Conservation (phyloP, 2,113 vertebrate genomes). For the Amphiprion ocellaris region DNA sequence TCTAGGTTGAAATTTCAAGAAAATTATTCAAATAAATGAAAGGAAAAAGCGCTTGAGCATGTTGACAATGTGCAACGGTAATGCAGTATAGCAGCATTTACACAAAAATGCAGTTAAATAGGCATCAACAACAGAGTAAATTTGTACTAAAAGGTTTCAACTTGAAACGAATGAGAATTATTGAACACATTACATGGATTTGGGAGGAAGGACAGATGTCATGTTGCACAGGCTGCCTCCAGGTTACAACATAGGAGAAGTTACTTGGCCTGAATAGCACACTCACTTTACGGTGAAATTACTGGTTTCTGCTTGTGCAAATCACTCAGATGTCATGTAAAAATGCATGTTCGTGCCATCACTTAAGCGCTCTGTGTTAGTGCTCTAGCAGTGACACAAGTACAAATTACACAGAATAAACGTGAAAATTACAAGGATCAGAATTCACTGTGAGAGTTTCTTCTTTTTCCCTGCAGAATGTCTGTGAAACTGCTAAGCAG, state of each 20-base stretch:
- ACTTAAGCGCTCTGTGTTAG: slow-evolving; percentile 1
- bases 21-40: too few species aligned
- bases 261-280: not conserved
- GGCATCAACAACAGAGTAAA: not conserved
- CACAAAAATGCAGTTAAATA: too few species aligned
- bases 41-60: too few species aligned
- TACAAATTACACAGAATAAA: slow-evolving; percentile 4
- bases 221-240: not conserved
- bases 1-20: too few species aligned
- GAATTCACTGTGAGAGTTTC: not conserved
- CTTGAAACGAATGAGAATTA: not conserved
- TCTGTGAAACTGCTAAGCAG: slow-evolving; percentile 8
- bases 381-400: not conserved
- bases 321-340: slow-evolving; percentile 23
- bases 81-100: too few species aligned
- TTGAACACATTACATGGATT: not conserved
- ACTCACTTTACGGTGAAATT: slow-evolving; percentile 15
- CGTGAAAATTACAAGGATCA: slow-evolving; percentile 10
- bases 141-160: not conserved
- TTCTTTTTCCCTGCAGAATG: not conserved
- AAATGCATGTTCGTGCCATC: slow-evolving; percentile 8
- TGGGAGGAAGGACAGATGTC: not conserved
- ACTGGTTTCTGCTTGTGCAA: slow-evolving; percentile 20
- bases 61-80: too few species aligned
- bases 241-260: not conserved